Base-by-base conservation (phyloP, 2,797 vertebrate genomes). In the Sebastes oblongus region DNA sequence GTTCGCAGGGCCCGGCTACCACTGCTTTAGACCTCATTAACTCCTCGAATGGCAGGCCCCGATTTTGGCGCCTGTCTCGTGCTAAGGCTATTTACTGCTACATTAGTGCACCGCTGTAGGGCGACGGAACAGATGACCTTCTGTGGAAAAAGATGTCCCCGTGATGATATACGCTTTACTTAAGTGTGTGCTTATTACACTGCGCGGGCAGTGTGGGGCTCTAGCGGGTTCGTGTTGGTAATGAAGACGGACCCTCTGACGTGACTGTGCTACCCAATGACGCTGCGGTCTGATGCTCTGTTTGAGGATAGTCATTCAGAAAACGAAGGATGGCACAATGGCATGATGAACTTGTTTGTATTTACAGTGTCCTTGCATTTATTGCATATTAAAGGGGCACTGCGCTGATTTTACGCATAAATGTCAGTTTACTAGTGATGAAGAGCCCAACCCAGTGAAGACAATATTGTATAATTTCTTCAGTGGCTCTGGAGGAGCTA, bases 11-110 rank as follows among this genome's bases (percentile, higher is more conserved):
- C 83, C 83, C 82, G 80, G 89, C 89, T 86, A 92, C 89, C 75
- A 81, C 90, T 89, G 91, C 92, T 94, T 93, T 92, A 92, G 93
- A 94, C 93, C 93, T 96, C 94, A 96, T 96, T 96, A 96, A 93
- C 93, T 95, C 89, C 86, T 90, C 78, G 52, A 86, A 93, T 84
- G 90, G 92, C 85, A 81, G 79, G 59, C 25, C 60, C 39, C 39
- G 85, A 87, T 84, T 92, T 95, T 92, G 91, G 86, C 81, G 92
- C 91, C 94, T 93, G 93, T 92, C 93, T 93, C 69, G 79, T 90
- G 88, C 92, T 93, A 85, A 82, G 91, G 94, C 92, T 94, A 93
- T 95, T 95, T 96, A 93, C 93, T 94, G 91, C 92, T 92, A 82
- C 89, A 93, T 92, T 93, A 92, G 88, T 87, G 85, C 79, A 92